Conservation (phyloP, 2,888 invertebrate genomes). For the Epirrhoe alternata region DNA sequence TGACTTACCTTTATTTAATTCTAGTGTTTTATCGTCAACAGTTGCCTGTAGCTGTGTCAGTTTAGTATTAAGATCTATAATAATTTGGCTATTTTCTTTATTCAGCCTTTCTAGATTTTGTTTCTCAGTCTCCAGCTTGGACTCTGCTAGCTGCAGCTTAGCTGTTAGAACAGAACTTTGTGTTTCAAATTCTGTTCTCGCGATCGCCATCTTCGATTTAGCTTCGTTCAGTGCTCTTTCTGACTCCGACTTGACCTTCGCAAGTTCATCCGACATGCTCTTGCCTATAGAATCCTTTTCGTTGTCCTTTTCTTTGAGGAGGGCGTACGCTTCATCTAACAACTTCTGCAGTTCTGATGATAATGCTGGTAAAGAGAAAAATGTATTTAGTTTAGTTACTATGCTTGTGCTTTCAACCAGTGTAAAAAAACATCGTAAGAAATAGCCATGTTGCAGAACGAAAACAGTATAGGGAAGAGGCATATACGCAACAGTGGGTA, state of each 20-base stretch:
- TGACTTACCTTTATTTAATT: constrained; percentile 79
- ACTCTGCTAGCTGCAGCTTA: constrained; percentile 82
- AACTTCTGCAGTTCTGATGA: constrained; percentile 81
- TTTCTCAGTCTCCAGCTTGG: constrained; percentile 77
- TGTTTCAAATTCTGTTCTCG: constrained; percentile 86
- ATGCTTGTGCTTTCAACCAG: too few species aligned
- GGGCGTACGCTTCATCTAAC: constrained; percentile 80
- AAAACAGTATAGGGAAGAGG: too few species aligned
- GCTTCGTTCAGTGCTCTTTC: constrained; percentile 80
- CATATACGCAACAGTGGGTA: too few species aligned
- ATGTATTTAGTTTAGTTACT: too few species aligned
- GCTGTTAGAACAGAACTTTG: constrained; percentile 83
- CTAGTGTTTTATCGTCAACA: constrained; percentile 80
- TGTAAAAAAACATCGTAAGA: too few species aligned
- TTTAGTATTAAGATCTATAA: constrained; percentile 78
- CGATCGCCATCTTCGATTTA: constrained; percentile 88
- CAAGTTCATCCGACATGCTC: constrained; percentile 79
- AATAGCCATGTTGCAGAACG: too few species aligned
- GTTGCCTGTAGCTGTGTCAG: constrained; percentile 77
- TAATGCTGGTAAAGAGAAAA: constrained; percentile 66
- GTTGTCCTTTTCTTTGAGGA: constrained; percentile 80
- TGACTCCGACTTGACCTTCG: constrained; percentile 77
- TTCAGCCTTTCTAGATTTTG: constrained; percentile 77
- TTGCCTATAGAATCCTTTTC: constrained; percentile 81
- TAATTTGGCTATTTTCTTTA: constrained; percentile 78